Base-by-base conservation (phyloP, 1,140 invertebrate species). In the Palaemon carinicauda region DNA sequence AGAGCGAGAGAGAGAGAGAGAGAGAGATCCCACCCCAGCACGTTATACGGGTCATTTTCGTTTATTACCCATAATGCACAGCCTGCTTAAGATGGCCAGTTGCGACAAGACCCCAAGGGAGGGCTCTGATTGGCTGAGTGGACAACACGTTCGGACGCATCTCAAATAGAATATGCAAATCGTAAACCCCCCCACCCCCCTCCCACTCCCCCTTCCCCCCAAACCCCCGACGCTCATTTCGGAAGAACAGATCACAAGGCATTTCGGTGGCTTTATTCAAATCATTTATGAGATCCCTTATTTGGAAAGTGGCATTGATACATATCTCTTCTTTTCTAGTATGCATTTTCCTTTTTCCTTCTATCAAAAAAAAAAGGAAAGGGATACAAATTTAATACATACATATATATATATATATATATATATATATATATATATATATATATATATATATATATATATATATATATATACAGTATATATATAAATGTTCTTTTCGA, bases 81-180 rank as follows among this genome's bases (percentile, higher is more conserved):
- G 29, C 52, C 71, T 84, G 73, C 19, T 84, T 84, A 82, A 82
- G 81, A 82, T 82, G 71, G 69, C 71, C 41, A n/a, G 27, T 77
- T 41, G 53, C 54, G 74, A 78, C 54, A 78, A 78, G 71, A 31
- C 14, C n/a, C 31, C 51, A 1, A 50, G 19, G 24, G 31, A 51
- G 15, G 29, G 60, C 1, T 29, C 56, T 77, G 82, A 83, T 31
- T 83, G 56, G 75, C 75, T 31, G 56, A 33, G 52, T 31, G 56
- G 74, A 31, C 74, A 19, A 51, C 53, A 51, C 74, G 31, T 29
- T 24, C 27, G n/a, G 83, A 85, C 56, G 74, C 14, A 12, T 85
- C 83, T 79, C 75, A 54, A 85, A 86, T 80, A 80, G 77, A 86
- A 80, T 71, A 86, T 85, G 83, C 75, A 85, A 85, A 85, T 86